phyloP scores from a whole-genome alignment of 1,140 invertebrate species.

The Magallana angulata region DNA sequence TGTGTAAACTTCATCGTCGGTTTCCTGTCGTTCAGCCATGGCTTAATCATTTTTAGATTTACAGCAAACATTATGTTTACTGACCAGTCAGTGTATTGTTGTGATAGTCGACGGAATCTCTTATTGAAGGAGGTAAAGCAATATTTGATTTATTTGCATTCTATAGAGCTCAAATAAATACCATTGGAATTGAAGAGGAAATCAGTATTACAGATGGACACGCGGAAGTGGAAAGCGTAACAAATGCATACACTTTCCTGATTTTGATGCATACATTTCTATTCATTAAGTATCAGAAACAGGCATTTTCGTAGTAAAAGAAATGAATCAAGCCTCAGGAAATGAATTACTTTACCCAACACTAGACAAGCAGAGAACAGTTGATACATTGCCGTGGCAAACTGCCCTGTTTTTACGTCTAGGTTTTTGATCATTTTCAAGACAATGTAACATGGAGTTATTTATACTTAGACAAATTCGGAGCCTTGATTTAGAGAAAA shows the following conservation, averaged over 20 bases:
- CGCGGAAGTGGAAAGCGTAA: background rate
- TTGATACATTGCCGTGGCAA: background rate
- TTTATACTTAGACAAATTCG: conserved; percentile 32
- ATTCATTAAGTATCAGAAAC: conserved; percentile 32
- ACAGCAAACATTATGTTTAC: too few relatives aligned
- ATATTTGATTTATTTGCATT: too few relatives aligned
- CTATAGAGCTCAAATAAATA: too few relatives aligned
- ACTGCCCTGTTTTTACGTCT: background rate
- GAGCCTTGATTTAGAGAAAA: conserved; percentile 30
- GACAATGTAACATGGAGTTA: conserved; percentile 23
- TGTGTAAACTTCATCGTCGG: too few relatives aligned
- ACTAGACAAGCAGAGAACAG: background rate
- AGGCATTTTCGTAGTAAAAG: background rate
- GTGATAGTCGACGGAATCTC: too few relatives aligned
- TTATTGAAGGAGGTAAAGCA: too few relatives aligned
- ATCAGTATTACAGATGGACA: too few relatives aligned
- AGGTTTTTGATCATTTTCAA: background rate
- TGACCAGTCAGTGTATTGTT: too few relatives aligned
- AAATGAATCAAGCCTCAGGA: conserved; percentile 5
- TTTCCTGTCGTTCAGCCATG: too few relatives aligned
- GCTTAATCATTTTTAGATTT: too few relatives aligned
- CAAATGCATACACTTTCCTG: background rate
- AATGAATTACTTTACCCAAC: background rate
- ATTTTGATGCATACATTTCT: background rate
- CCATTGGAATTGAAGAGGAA: too few relatives aligned